A percentile compares a stretch with the other conserved stretches of the same genome.
These are phyloP conservation scores for Zaprionus camerounensis DNA, from an alignment of 1,140 invertebrate genomes.

Conservation along the genomic window DNA sequence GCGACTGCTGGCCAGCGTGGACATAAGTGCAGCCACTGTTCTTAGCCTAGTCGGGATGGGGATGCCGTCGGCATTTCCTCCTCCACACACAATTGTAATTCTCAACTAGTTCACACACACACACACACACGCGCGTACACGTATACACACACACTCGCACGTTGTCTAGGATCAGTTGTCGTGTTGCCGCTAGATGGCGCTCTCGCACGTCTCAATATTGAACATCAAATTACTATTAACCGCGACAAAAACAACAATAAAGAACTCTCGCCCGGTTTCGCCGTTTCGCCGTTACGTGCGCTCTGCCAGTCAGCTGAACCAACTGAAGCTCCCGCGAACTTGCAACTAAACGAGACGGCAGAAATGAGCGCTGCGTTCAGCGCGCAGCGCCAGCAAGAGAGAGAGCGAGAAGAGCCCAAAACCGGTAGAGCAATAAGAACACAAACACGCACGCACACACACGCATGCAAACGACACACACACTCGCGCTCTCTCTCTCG, in stretches of 20 bases:
- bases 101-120: conserved; percentile 30
- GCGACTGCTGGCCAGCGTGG: conserved; percentile 76
- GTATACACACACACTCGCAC: conserved; percentile 8
- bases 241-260: conserved; percentile 36
- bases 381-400: conserved; percentile 24
- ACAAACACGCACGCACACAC: conserved; percentile 21
- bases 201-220: conserved; percentile 22
- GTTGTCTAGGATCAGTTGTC: conserved; percentile 3
- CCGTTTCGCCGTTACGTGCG: conserved; percentile 51
- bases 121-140: not conserved
- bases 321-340: conserved; percentile 71
- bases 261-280: conserved; percentile 59
- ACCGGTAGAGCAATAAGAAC: conserved; percentile 52
- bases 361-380: conserved; percentile 32
- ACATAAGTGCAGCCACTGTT: conserved; percentile 60
- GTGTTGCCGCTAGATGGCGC: conserved; percentile 43
- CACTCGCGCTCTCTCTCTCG: conserved; percentile 36
- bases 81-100: conserved; percentile 13
- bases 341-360: conserved; percentile 60
- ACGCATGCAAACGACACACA: conserved; percentile 3
- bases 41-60: not conserved
- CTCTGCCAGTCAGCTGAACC: conserved; percentile 59
- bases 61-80: conserved; percentile 44
- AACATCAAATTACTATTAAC: conserved; percentile 28
- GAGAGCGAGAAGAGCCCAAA: conserved; percentile 40